phyloP scores from a whole-genome alignment of 2,113 vertebrate species.

The Xenopus borealis region DNA sequence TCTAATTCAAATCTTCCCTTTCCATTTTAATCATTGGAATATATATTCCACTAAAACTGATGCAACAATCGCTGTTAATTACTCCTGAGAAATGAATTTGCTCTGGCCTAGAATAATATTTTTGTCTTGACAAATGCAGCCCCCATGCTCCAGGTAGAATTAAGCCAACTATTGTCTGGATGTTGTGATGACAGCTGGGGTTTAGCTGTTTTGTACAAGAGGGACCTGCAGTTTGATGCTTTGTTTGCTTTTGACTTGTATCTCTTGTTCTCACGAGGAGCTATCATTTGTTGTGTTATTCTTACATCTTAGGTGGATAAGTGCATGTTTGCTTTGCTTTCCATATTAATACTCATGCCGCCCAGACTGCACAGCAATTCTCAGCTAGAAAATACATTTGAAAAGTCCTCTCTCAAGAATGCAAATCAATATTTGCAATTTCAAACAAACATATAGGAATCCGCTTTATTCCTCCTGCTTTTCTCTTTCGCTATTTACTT shows the following conservation, averaged over 20 bases:
- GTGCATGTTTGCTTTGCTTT: conserved; percentile 41
- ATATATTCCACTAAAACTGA: too few relatives aligned
- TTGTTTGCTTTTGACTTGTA: conserved; percentile 41
- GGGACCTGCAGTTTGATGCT: conserved; percentile 25
- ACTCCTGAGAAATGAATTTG: too few relatives aligned
- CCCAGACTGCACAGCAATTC: conserved; percentile 28
- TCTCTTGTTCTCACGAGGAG: conserved; percentile 41
- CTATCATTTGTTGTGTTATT: conserved; percentile 42
- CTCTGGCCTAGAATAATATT: too few relatives aligned
- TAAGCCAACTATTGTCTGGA: not conserved
- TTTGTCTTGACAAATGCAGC: too few relatives aligned
- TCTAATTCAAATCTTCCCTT: too few relatives aligned
- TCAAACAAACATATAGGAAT: conserved; percentile 26
- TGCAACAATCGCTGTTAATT: too few relatives aligned
- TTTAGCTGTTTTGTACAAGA: conserved; percentile 31
- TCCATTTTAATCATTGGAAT: too few relatives aligned
- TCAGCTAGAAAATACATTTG: conserved; percentile 26
- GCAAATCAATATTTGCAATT: conserved; percentile 40
- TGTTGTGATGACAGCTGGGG: conserved; percentile 37
- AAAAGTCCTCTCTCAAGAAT: conserved; percentile 30
- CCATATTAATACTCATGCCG: conserved; percentile 28
- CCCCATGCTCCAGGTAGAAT: too few relatives aligned
- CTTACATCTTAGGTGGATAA: conserved; percentile 42
- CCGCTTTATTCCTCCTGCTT: conserved; percentile 3
- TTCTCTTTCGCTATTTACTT: conserved; percentile 27